Percentiles rank a stretch among this genome's conserved stretches.
Conservation (phyloP, 2,888 invertebrate genomes). For the Xestia xanthographa region DNA sequence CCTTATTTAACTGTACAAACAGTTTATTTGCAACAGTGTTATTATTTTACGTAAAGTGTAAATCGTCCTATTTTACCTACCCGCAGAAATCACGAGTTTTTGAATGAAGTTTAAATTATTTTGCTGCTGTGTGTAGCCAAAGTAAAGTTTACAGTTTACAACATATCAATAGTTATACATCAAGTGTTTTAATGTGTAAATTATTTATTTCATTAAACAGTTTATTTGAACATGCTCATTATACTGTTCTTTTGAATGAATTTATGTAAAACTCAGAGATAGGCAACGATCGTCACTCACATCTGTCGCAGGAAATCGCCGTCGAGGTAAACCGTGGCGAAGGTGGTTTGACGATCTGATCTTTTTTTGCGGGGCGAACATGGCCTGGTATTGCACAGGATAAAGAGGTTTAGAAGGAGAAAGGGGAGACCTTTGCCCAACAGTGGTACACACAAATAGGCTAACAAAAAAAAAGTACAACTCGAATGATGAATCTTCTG, state of each 20-base stretch:
- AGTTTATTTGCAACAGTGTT: slow-evolving; percentile 29
- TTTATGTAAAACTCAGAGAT: background rate
- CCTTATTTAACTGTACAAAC: slow-evolving; percentile 23
- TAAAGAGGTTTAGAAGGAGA: too few relatives aligned
- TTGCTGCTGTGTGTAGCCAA: background rate
- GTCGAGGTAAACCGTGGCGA: too few relatives aligned
- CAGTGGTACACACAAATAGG: too few relatives aligned
- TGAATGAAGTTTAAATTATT: slow-evolving; percentile 16
- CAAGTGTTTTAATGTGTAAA: background rate
- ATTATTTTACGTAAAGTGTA: slow-evolving; percentile 20
- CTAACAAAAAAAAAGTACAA: background rate
- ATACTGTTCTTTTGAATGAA: background rate
- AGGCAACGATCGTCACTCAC: too few relatives aligned
- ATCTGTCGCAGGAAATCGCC: too few relatives aligned
- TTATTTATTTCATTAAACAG: background rate
- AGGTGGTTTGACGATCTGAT: too few relatives aligned
- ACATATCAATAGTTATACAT: background rate
- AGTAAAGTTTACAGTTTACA: background rate
- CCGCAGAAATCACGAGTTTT: slow-evolving; percentile 22
- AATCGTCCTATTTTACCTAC: slow-evolving; percentile 32
- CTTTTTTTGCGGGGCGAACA: too few relatives aligned
- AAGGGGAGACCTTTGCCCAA: too few relatives aligned
- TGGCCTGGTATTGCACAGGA: too few relatives aligned
- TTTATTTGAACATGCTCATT: background rate
- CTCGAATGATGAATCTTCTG: background rate